Evolutionary conservation across 2,888 invertebrate genomes (phyloP), one percentile per base, ranked within the genome.

Genomic region (Lagria hirta): DNA sequence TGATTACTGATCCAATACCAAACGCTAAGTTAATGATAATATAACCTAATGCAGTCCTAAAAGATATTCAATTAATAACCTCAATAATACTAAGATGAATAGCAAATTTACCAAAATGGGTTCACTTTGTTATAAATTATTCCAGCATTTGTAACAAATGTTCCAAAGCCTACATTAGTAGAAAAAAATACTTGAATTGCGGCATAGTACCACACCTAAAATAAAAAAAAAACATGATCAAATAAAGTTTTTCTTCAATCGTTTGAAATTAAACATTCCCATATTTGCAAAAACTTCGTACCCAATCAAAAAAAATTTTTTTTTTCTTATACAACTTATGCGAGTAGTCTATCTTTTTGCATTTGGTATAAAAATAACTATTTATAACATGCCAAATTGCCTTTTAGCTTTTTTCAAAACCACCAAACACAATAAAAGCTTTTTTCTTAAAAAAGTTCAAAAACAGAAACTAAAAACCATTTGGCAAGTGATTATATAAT

Each of bases 111-210:
- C 83, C 81, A 81, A 62, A 82, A 74, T 16, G 82, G 81, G 67
- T 82, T 82, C 30, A 77, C 78, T 68, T 82, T 76, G 48, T 77
- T 77, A 58, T 81, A 82, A 15, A 82, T 70, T 23, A 79, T 75
- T 13, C 81, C 82, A 6, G 82, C 82, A 24, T 79, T 77, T 26
- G 83, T 83, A 16, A 79, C 75, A 42, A 82, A 74, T 48, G 80
- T 78, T 12, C 83, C 83, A 55, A 82, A 78, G 46, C 81, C 78
- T 27, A 82, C 71, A 40, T 82, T 79, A 2, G 81, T 79, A 0
- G 83, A 82, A 60, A 83, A 70, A 56, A 83, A 71, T 27, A 82
- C 76, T 65, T 83, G 83, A 18, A 82, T 76, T 49, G 79, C 66
- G 1, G 80, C 79, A 54, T 79, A 81, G 59, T 81, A 80, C 83